phyloP scores from a whole-genome alignment of 2,113 vertebrate species.

The Emydocephalus ijimae region DNA sequence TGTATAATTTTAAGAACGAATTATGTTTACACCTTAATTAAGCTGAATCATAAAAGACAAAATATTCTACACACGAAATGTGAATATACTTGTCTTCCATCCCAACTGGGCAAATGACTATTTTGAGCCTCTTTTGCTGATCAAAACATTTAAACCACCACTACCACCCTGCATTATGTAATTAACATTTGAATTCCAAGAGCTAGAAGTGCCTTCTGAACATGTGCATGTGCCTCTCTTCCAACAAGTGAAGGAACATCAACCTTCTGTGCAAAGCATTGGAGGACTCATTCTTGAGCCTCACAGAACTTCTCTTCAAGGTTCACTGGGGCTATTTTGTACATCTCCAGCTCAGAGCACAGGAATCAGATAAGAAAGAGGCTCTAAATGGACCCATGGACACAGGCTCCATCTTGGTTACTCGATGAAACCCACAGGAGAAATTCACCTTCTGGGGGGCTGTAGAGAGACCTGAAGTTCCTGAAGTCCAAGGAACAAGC shows the following conservation, averaged over 20 bases:
- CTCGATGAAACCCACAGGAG: neutral
- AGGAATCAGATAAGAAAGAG: neutral
- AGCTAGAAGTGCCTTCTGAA: neutral
- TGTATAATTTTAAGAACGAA: neutral
- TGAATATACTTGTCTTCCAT: neutral
- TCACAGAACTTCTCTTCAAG: neutral
- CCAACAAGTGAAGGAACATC: neutral
- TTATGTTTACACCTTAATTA: neutral
- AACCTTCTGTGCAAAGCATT: neutral
- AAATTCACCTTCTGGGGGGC: constrained; percentile 56
- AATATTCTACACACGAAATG: neutral
- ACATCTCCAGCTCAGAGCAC: neutral
- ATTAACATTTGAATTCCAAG: neutral
- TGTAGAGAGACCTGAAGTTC: constrained; percentile 37
- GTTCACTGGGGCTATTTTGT: neutral
- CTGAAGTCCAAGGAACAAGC: constrained; percentile 57
- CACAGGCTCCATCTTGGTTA: neutral
- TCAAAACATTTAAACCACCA: neutral
- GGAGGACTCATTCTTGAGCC: neutral
- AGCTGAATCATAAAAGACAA: neutral
- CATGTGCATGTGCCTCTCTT: neutral
- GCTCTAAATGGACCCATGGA: neutral
- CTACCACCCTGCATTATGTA: neutral
- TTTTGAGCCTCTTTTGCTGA: neutral
- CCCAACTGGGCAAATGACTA: neutral